A percentile compares a stretch with the other conserved stretches of the same genome.
These are phyloP conservation scores for Oppia nitens DNA, from an alignment of 1,140 invertebrate species.

Conservation along the genomic window DNA sequence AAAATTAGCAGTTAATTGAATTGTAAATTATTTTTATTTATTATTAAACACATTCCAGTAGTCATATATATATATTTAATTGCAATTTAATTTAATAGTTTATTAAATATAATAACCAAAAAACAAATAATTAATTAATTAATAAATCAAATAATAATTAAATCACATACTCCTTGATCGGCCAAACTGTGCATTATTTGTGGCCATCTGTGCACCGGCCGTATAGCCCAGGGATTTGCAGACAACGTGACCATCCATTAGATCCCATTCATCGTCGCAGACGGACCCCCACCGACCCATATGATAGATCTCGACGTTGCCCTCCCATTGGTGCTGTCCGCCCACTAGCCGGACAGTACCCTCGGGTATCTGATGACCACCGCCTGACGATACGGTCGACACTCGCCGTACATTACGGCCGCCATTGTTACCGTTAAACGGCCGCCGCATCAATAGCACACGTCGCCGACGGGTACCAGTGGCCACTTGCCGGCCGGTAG, in stretches of 20 bases:
- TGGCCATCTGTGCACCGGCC: conserved; percentile 34
- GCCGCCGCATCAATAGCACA: too few relatives aligned
- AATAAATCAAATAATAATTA: background rate
- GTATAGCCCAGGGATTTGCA: conserved; percentile 57
- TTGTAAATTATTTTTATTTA: too few relatives aligned
- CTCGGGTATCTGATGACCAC: conserved; percentile 10
- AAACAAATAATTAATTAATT: background rate
- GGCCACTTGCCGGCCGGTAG: too few relatives aligned
- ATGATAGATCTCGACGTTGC: conserved; percentile 74
- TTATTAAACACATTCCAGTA: too few relatives aligned
- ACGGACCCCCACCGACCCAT: conserved; percentile 67
- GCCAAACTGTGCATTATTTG: conserved; percentile 55
- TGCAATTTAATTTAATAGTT: background rate
- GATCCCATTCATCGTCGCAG: conserved; percentile 83
- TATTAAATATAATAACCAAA: background rate
- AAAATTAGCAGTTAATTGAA: too few relatives aligned
- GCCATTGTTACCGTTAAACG: too few relatives aligned
- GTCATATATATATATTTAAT: too few relatives aligned
- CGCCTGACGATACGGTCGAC: background rate
- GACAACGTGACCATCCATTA: conserved; percentile 56
- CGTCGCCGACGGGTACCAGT: too few relatives aligned
- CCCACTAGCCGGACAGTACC: conserved; percentile 25
- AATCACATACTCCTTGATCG: conserved; percentile 45
- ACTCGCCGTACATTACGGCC: background rate
- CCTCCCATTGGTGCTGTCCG: conserved; percentile 31